Evolutionary conservation across 2,888 invertebrate genomes (phyloP).

Genomic region (Poecilus cupreus): DNA sequence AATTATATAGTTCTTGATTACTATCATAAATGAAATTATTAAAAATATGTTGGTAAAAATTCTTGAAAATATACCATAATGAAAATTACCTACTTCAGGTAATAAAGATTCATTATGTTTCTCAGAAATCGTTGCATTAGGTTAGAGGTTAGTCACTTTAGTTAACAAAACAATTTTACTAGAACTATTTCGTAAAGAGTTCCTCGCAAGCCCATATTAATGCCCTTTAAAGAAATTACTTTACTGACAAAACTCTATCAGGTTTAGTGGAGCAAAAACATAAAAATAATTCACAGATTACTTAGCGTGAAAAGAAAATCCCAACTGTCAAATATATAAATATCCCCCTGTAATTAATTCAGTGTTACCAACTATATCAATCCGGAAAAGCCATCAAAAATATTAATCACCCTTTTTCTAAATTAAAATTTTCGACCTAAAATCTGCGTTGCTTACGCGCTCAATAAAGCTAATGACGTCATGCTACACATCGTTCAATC

Average conservation of each 20-base stretch:
- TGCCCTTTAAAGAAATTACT: slow-evolving; percentile 1
- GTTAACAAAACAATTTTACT: no score
- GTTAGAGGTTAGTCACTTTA: no score
- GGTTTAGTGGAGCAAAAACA: not conserved
- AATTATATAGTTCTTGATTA: no score
- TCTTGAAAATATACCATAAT: not conserved
- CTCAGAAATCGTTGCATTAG: no score
- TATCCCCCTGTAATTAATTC: slow-evolving; percentile 38
- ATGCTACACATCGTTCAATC: slow-evolving; percentile 26
- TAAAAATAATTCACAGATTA: slow-evolving; percentile 3
- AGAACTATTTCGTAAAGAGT: no score
- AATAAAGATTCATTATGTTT: no score
- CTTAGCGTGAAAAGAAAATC: slow-evolving; percentile 18
- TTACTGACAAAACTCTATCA: not conserved
- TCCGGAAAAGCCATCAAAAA: slow-evolving; percentile 29
- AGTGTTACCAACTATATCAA: slow-evolving; percentile 43
- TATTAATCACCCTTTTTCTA: slow-evolving; percentile 54
- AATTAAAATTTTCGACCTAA: slow-evolving; percentile 62
- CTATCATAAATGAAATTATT: no score
- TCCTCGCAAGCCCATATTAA: slow-evolving; percentile 2
- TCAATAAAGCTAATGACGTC: slow-evolving; percentile 50
- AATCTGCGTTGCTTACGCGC: slow-evolving; percentile 64
- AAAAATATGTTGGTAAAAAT: not conserved
- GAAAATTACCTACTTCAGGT: no score
- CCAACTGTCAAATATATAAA: slow-evolving; percentile 37